Conservation (phyloP, 1,140 invertebrate species). For the Sinella curviseta region DNA sequence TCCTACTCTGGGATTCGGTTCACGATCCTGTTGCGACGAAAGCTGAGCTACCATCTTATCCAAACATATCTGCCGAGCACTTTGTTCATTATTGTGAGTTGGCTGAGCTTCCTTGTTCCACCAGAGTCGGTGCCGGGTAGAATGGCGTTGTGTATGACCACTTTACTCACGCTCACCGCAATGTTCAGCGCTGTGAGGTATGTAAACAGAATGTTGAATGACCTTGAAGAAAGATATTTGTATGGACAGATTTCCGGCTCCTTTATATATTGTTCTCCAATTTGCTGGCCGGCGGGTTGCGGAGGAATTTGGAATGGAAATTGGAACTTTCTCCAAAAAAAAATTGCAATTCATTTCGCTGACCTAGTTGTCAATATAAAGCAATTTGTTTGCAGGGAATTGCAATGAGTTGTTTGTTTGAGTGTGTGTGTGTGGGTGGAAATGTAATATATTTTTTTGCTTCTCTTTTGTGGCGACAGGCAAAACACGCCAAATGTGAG, state of each 20-base stretch:
- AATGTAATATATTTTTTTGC: slow-evolving; percentile 35
- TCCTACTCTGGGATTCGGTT: slow-evolving; percentile 45
- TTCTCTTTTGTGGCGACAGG: slow-evolving; percentile 51
- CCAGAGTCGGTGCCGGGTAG: slow-evolving; percentile 26
- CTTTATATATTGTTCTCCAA: no score
- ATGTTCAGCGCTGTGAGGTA: slow-evolving; percentile 37
- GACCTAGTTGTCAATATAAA: no score
- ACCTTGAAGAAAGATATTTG: no score
- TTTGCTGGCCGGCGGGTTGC: no score
- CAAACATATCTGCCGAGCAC: slow-evolving; percentile 66
- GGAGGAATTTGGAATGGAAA: slow-evolving; percentile 49
- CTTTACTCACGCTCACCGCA: slow-evolving; percentile 29
- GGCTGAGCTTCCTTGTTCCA: slow-evolving; percentile 55
- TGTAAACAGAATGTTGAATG: no score
- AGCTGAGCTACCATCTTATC: slow-evolving; percentile 62
- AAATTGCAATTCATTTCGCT: no score
- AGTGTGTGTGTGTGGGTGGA: no score
- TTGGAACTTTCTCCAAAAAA: no score
- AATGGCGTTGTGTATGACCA: slow-evolving; percentile 36
- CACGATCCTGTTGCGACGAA: slow-evolving; percentile 59
- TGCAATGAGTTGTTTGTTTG: no score
- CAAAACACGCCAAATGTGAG: slow-evolving; percentile 65
- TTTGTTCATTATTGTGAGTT: slow-evolving; percentile 66
- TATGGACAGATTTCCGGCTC: no score
- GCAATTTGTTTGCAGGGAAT: no score